A percentile compares a stretch with the other conserved stretches of the same genome.
These are phyloP conservation scores for Amblyjoppa proteus DNA, from an alignment of 2,888 invertebrate species.

Conservation along the genomic window DNA sequence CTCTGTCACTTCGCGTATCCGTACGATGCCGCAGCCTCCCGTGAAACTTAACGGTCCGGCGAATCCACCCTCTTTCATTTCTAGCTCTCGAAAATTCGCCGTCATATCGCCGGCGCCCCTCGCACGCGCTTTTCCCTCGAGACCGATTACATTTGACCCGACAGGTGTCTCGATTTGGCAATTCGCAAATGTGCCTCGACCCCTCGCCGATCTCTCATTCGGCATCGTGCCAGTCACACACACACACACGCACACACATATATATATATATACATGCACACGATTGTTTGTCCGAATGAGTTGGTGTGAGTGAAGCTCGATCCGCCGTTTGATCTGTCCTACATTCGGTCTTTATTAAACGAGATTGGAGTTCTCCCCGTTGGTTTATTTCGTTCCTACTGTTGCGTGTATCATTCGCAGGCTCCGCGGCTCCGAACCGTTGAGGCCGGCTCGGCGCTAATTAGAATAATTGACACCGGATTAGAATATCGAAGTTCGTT, in stretches of 20 bases:
- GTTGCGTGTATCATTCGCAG: background rate
- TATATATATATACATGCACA: conserved; percentile 11
- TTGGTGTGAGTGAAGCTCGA: conserved; percentile 45
- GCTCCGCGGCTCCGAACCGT: background rate
- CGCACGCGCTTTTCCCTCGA: conserved; percentile 24
- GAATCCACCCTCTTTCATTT: conserved; percentile 80
- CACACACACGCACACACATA: background rate
- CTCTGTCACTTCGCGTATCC: conserved; percentile 75
- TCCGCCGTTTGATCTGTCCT: conserved; percentile 75
- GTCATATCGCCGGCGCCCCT: conserved; percentile 7
- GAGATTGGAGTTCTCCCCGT: conserved; percentile 28
- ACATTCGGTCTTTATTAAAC: conserved; percentile 57
- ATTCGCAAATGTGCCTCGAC: conserved; percentile 68
- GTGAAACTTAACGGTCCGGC: conserved; percentile 73
- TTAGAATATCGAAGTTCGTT: conserved; percentile 29
- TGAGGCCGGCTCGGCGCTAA: conserved; percentile 34
- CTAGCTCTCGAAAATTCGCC: conserved; percentile 54
- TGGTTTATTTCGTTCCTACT: conserved; percentile 19
- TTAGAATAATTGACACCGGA: conserved; percentile 54
- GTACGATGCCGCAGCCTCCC: conserved; percentile 70
- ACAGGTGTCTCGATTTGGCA: conserved; percentile 78
- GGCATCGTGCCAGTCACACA: conserved; percentile 1
- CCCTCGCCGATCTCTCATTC: conserved; percentile 20
- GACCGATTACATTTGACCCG: conserved; percentile 81
- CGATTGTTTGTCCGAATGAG: conserved; percentile 11